phyloP scores from a whole-genome alignment of 2,113 vertebrate genomes.

The Caretta caretta region DNA sequence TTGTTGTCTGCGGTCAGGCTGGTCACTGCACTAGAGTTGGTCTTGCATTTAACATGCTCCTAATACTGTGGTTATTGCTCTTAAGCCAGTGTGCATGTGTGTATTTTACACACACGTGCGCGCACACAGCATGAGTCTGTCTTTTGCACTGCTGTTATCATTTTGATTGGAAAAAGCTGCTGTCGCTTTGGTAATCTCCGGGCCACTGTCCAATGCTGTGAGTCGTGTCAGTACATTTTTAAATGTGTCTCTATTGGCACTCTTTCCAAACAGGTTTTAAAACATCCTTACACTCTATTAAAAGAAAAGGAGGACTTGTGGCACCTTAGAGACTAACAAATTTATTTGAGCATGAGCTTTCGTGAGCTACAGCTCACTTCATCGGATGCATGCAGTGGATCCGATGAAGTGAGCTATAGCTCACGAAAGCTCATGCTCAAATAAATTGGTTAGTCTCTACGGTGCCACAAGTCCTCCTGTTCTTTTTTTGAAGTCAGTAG shows the following conservation, averaged over 20 bases:
- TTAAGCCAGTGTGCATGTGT: neutral
- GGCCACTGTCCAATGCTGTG: conserved; percentile 37
- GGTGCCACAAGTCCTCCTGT: too few relatives aligned
- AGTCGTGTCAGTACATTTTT: conserved; percentile 76
- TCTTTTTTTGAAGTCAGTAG: neutral
- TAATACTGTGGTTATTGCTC: conserved; percentile 2
- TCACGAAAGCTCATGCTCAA: too few relatives aligned
- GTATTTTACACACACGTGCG: neutral
- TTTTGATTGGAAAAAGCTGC: conserved; percentile 71
- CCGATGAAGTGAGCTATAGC: too few relatives aligned
- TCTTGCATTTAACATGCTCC: neutral
- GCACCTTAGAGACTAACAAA: too few relatives aligned
- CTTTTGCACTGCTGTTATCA: conserved; percentile 37
- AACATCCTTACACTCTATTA: neutral
- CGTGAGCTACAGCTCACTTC: too few relatives aligned
- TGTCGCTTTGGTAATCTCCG: conserved; percentile 49
- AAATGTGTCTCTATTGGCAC: conserved; percentile 51
- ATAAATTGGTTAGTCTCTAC: too few relatives aligned
- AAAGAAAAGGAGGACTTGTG: too few relatives aligned
- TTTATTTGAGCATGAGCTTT: too few relatives aligned
- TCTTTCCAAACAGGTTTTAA: conserved; percentile 69
- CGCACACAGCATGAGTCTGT: neutral
- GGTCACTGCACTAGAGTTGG: neutral
- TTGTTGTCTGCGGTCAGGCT: conserved; percentile 15
- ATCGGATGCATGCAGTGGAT: too few relatives aligned